Evolutionary conservation across 2,888 invertebrate species (phyloP).

Genomic region (Callosobruchus maculatus): DNA sequence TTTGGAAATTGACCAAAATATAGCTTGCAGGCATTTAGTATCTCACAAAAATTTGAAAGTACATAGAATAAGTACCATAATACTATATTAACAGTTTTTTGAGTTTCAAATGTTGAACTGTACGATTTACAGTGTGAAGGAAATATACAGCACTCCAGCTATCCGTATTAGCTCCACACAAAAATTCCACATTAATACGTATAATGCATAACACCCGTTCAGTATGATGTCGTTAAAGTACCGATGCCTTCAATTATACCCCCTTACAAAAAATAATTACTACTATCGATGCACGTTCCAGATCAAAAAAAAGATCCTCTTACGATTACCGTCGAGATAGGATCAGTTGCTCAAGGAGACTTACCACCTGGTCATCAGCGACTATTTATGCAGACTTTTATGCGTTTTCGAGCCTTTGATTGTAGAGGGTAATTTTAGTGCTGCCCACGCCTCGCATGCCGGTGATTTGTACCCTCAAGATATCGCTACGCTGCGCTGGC

Average conservation of each 20-base stretch:
- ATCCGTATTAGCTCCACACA: neutral
- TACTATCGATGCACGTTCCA: neutral
- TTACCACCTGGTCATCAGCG: constrained; percentile 45
- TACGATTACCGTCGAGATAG: neutral
- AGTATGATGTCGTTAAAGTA: neutral
- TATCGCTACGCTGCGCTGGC: neutral
- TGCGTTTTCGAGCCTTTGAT: constrained; percentile 44
- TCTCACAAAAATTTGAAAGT: too few relatives aligned
- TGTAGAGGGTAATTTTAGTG: constrained; percentile 28
- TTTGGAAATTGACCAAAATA: too few relatives aligned
- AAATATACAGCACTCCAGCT: neutral
- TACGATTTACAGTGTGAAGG: neutral
- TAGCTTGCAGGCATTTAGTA: too few relatives aligned
- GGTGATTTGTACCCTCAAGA: neutral
- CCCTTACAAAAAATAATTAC: neutral
- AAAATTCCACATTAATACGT: neutral
- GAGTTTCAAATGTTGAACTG: too few relatives aligned
- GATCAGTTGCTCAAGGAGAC: constrained; percentile 4
- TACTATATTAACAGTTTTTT: too few relatives aligned
- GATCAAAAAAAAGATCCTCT: neutral
- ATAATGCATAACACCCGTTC: neutral
- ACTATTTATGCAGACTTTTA: constrained; percentile 49
- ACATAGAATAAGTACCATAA: too few relatives aligned
- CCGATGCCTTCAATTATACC: neutral
- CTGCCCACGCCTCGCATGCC: neutral